Evolutionary conservation across 1,140 invertebrate species (phyloP).

Genomic region (Drosophila bocqueti): DNA sequence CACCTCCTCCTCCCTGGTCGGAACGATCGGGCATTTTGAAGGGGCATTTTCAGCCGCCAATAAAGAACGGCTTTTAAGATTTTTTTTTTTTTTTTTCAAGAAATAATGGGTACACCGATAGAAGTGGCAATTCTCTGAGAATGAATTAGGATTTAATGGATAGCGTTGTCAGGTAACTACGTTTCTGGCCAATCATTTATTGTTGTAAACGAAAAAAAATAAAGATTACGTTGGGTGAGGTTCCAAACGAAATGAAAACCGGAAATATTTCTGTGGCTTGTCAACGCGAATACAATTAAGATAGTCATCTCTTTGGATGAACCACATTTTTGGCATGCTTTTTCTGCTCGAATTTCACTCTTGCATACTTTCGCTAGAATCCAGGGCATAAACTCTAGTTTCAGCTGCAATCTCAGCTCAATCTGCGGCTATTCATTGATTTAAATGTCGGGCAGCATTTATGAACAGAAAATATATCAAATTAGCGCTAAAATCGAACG

Average conservation of each 20-base stretch:
- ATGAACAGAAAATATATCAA: conserved; percentile 76
- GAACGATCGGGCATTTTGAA: conserved; percentile 26
- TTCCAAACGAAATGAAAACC: conserved; percentile 1
- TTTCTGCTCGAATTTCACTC: conserved; percentile 38
- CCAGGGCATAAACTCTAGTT: conserved; percentile 23
- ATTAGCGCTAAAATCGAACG: conserved; percentile 65
- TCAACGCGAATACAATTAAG: conserved; percentile 1
- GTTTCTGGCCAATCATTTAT: conserved; percentile 20
- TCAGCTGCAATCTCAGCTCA: conserved; percentile 14
- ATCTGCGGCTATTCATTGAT: conserved; percentile 68
- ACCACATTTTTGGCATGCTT: conserved; percentile 8
- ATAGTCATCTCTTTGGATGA: conserved; percentile 1
- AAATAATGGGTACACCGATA: conserved; percentile 33
- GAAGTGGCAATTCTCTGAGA: conserved; percentile 39
- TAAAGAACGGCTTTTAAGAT: conserved; percentile 47
- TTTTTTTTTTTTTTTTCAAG: neutral
- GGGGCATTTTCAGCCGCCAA: conserved; percentile 25
- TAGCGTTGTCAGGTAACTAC: conserved; percentile 16
- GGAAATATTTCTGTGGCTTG: conserved; percentile 2
- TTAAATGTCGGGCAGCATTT: conserved; percentile 66
- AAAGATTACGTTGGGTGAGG: conserved; percentile 9
- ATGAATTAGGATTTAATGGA: conserved; percentile 26
- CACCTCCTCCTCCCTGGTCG: neutral
- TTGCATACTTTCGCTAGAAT: conserved; percentile 69
- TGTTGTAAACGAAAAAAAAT: conserved; percentile 2